These are phyloP conservation scores for Polydesmus complanatus DNA, from an alignment of 2,888 invertebrate species.

Conservation along the genomic window DNA sequence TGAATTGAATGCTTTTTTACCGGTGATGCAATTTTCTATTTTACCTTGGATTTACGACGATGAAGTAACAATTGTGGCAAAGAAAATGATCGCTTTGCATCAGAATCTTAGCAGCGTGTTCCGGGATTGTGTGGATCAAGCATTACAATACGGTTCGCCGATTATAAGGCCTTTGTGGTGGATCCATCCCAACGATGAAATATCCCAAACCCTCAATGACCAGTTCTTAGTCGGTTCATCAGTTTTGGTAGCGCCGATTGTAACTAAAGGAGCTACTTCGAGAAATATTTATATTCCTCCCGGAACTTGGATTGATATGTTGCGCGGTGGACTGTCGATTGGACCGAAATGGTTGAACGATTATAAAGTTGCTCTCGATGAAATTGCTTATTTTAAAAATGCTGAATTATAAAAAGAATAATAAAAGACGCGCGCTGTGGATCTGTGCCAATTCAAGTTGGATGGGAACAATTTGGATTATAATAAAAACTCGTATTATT, in stretches of 20 bases:
- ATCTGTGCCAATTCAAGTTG: no score
- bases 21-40: conserved; percentile 62
- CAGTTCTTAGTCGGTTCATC: conserved; percentile 65
- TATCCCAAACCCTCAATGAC: conserved; percentile 39
- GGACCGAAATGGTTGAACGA: conserved; percentile 49
- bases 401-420: no score
- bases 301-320: conserved; percentile 48
- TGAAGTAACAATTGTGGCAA: conserved; percentile 44
- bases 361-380: no score
- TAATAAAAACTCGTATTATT: no score
- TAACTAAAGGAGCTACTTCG: conserved; percentile 43
- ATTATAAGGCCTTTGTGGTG: conserved; percentile 77
- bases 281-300: conserved; percentile 61
- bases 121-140: conserved; percentile 43
- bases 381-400: no score
- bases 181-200: conserved; percentile 52
- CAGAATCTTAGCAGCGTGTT: conserved; percentile 40
- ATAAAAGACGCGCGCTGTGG: no score
- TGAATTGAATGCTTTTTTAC: conserved; percentile 61
- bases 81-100: conserved; percentile 50
- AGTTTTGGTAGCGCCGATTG: conserved; percentile 62
- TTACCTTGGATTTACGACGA: conserved; percentile 58
- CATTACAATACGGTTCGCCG: conserved; percentile 48
- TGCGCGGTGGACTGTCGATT: conserved; percentile 27
- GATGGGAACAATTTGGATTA: no score